Base-by-base conservation (phyloP, 2,797 vertebrate species). In the Staurois parvus region DNA sequence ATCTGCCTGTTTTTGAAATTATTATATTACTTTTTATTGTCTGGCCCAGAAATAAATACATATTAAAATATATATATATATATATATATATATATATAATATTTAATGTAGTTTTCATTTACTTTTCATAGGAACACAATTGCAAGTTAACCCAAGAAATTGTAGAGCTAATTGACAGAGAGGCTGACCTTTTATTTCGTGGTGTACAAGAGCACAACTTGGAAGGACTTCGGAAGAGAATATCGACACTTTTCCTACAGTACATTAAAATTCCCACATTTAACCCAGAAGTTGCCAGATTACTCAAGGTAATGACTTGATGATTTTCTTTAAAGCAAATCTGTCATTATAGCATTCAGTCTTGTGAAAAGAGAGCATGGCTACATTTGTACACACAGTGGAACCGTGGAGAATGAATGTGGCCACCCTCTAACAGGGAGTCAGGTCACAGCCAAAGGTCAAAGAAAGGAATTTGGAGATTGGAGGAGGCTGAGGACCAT, bases 161-260 rank as follows among this genome's bases (percentile, higher is more conserved):
- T 79, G 48, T 96, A 88, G 95, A 96, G 86, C 89, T 99, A 92
- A 94, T 97, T 88, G 95, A 98, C 89, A 95, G 96, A 87, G 98
- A 99, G 88, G 88, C 93, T 76, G 96, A 99, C 89, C 95, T 99
- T 87, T 91, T 96, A 90, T 92, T 91, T 28, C 93, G 96, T 79
- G 89, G 90, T 0, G 90, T 98, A 0, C 97, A 96, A 89, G 88
- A 92, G 17, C 74, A 79, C 48, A 96, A 92, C 76, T 93, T 99
- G 83, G 94, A 95, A 88, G 98, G 97, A 10, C 93, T 99, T 83
- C 95, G 97, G 83, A 95, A 94, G 91, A 96, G 97, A 91, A 98
- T 98, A 88, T 92, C 93, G 88, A 98, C 96, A 0, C 95, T 99
- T 64, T 96, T 99, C 90, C 94, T 98, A 42, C 97, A 97, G 84